Evolutionary conservation across 2,113 vertebrate genomes (phyloP).

Genomic region (Actenoides lindsayi): DNA sequence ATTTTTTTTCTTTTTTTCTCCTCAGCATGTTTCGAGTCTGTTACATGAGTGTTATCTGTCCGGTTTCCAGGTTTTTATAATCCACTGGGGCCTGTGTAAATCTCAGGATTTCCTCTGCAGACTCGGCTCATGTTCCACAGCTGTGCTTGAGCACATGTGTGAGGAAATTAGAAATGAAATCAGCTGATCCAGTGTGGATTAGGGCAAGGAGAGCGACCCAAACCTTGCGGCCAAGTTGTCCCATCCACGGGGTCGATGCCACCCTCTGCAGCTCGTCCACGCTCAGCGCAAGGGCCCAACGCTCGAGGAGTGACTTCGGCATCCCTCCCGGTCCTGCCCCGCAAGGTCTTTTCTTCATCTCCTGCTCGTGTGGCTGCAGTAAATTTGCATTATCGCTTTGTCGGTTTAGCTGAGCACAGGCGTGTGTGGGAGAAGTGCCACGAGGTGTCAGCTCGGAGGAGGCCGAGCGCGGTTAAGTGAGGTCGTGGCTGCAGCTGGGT

Average conservation of each 20-base stretch:
- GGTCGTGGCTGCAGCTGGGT: neutral
- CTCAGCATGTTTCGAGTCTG: conserved; percentile 54
- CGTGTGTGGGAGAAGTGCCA: neutral
- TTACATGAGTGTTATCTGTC: conserved; percentile 70
- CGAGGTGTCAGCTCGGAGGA: neutral
- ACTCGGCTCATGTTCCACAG: conserved; percentile 73
- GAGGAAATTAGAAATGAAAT: conserved; percentile 73
- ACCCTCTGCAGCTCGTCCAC: rapidly evolving
- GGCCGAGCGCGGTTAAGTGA: neutral
- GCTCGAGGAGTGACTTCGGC: neutral
- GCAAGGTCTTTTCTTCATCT: neutral
- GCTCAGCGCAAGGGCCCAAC: neutral
- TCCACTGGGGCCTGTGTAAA: conserved; percentile 71
- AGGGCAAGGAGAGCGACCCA: neutral
- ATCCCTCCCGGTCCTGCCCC: neutral
- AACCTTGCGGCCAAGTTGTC: neutral
- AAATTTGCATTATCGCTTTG: neutral
- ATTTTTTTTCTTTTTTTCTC: neutral
- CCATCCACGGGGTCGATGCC: neutral
- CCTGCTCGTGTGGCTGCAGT: neutral
- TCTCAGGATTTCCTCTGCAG: conserved; percentile 75
- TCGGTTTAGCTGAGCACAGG: neutral
- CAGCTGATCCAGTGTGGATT: conserved; percentile 66
- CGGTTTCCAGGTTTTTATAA: conserved; percentile 66
- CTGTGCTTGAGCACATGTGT: conserved; percentile 68